Conservation (phyloP, 2,888 invertebrate species). For the Uropetala carovei region DNA sequence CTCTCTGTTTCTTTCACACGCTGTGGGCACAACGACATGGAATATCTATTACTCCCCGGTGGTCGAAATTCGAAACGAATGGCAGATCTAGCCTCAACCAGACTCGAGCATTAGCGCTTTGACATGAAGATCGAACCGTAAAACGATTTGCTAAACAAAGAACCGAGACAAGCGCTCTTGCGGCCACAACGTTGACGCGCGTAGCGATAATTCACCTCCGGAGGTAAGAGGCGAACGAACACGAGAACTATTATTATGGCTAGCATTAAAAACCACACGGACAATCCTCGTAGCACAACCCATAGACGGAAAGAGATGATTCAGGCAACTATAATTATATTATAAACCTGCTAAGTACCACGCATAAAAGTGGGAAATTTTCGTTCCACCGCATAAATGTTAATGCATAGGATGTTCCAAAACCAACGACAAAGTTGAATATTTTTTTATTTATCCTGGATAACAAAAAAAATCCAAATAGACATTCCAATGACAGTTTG, state of each 20-base stretch:
- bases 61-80: constrained; percentile 32
- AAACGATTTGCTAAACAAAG: constrained; percentile 10
- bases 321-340: constrained; percentile 27
- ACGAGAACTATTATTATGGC: constrained; percentile 6
- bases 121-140: constrained; percentile 25
- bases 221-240: background rate
- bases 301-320: background rate
- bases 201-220: background rate
- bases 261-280: background rate
- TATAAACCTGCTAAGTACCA: background rate
- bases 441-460: too few species aligned
- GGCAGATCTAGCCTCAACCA: constrained; percentile 23
- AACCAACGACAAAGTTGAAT: too few species aligned
- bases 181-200: background rate
- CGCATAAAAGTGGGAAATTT: too few species aligned
- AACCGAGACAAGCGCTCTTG: background rate
- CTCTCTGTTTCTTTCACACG: background rate
- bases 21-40: background rate
- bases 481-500: too few species aligned
- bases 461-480: too few species aligned
- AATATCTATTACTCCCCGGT: constrained; percentile 13
- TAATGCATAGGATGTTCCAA: too few species aligned
- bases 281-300: background rate
- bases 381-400: too few species aligned
- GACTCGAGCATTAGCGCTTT: constrained; percentile 10